A percentile compares a stretch with the other conserved stretches of the same genome.
Conservation (phyloP, 2,888 invertebrate species). For the Lithophane semibrunnea region DNA sequence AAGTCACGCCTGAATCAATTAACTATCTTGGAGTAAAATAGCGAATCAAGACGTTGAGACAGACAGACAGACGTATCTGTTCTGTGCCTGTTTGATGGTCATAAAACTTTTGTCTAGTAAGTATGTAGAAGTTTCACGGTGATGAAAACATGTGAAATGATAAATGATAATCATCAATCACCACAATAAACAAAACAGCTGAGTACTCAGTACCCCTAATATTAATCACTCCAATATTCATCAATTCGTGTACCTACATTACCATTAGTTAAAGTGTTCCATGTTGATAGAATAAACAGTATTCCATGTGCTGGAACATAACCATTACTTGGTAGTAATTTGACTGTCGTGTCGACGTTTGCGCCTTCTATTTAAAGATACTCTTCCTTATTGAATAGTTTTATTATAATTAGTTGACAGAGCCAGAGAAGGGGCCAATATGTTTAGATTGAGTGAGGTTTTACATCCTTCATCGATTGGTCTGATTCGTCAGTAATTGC, state of each 20-base stretch:
- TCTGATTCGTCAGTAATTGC: too few species aligned
- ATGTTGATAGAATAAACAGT: conserved; percentile 46
- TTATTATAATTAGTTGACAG: background rate
- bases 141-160: background rate
- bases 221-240: conserved; percentile 21
- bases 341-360: conserved; percentile 1
- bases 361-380: conserved; percentile 29
- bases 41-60: background rate
- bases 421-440: background rate
- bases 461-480: too few species aligned
- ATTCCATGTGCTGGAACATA: background rate
- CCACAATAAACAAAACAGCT: background rate
- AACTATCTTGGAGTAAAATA: background rate
- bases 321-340: conserved; percentile 33
- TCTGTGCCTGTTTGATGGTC: background rate
- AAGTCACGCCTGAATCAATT: too few species aligned
- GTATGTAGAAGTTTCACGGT: background rate
- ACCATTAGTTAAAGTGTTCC: conserved; percentile 49
- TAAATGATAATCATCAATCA: background rate
- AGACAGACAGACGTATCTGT: background rate
- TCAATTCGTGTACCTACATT: conserved; percentile 7
- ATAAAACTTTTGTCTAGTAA: background rate
- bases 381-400: conserved; percentile 15
- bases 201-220: background rate
- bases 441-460: conserved; percentile 11